Conservation (phyloP, 2,888 invertebrate genomes). For the Emmelina monodactyla region DNA sequence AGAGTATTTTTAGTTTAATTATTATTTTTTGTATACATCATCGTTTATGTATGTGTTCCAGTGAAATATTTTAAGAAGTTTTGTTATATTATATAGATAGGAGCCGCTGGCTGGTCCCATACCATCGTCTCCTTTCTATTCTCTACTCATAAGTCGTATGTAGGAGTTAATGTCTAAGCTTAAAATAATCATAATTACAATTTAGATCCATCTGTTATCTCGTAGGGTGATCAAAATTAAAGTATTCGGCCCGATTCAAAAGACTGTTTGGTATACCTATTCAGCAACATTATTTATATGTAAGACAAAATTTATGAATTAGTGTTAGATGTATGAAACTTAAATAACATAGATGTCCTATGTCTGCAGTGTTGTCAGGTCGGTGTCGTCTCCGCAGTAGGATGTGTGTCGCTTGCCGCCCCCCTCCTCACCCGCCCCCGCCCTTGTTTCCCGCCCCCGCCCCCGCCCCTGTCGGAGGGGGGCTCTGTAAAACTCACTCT, state of each 20-base stretch:
- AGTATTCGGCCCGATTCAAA: conserved; percentile 73
- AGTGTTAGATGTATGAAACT: conserved; percentile 39
- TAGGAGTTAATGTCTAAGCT: conserved; percentile 35
- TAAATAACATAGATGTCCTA: conserved; percentile 29
- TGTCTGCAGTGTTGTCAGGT: conserved; percentile 22
- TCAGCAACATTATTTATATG: conserved; percentile 36
- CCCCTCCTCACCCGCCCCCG: conserved; percentile 6
- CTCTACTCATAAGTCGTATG: conserved; percentile 23
- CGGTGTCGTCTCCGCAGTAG: conserved; percentile 7
- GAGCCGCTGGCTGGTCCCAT: conserved; percentile 15
- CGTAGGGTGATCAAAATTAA: conserved; percentile 60
- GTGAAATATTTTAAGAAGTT: conserved; percentile 24
- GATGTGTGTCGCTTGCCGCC: background rate
- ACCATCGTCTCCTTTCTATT: conserved; percentile 11
- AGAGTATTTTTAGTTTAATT: conserved; percentile 29
- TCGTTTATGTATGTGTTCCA: conserved; percentile 33
- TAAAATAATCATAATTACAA: conserved; percentile 30
- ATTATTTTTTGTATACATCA: conserved; percentile 27
- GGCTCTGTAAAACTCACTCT: too few relatives aligned
- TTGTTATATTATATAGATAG: conserved; percentile 20
- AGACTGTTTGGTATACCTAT: conserved; percentile 75
- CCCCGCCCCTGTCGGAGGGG: conserved; percentile 25
- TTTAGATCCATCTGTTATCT: conserved; percentile 53
- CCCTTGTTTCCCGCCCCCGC: conserved; percentile 5
- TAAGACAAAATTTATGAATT: conserved; percentile 39